phyloP scores from a whole-genome alignment of 2,888 invertebrate species.

The Odontocerum albicorne region DNA sequence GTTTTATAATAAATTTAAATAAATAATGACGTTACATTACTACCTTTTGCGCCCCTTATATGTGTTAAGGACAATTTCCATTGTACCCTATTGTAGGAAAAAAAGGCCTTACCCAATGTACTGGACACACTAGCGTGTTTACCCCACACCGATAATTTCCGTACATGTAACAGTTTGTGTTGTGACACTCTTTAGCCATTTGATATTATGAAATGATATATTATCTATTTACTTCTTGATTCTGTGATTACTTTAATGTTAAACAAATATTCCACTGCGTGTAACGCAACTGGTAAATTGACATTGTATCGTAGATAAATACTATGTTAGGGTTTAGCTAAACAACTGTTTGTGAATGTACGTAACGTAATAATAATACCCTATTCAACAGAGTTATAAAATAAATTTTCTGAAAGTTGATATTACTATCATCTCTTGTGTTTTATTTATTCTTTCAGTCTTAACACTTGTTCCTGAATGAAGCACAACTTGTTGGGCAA shows the following conservation, averaged over 20 bases:
- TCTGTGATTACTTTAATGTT: slow-evolving; percentile 35
- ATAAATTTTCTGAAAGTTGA: slow-evolving; percentile 35
- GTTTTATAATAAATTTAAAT: no score
- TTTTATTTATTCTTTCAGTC: slow-evolving; percentile 24
- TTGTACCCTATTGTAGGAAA: neutral
- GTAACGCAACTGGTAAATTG: slow-evolving; percentile 20
- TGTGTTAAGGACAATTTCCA: neutral
- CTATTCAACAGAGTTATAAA: slow-evolving; percentile 34
- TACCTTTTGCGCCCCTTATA: neutral
- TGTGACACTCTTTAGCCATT: slow-evolving; percentile 17
- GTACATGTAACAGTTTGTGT: neutral
- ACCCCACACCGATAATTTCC: neutral
- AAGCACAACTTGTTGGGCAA: no score
- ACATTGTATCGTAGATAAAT: slow-evolving; percentile 29
- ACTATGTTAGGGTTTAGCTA: slow-evolving; percentile 32
- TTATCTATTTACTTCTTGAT: slow-evolving; percentile 33
- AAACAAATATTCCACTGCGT: slow-evolving; percentile 28
- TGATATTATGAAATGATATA: slow-evolving; percentile 28
- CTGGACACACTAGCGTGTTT: neutral
- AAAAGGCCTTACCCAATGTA: neutral
- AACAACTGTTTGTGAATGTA: slow-evolving; percentile 36
- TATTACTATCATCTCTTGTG: slow-evolving; percentile 21
- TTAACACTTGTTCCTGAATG: no score
- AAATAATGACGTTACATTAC: no score
- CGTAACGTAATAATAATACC: slow-evolving; percentile 31